Conservation (phyloP, 1,140 invertebrate species). For the Calephelis virginiensis region DNA sequence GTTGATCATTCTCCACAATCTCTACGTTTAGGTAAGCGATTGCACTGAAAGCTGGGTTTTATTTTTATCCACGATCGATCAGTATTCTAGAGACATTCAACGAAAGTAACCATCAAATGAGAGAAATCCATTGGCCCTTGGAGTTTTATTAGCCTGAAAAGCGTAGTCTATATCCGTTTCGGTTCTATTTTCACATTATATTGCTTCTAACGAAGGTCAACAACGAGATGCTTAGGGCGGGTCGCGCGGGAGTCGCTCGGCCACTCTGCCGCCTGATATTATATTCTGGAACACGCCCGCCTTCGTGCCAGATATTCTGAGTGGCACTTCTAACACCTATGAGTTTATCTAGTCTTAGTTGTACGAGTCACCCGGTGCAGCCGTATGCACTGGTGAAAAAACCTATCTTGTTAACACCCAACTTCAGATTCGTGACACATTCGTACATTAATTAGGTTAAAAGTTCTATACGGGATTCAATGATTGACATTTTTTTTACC, state of each 20-base stretch:
- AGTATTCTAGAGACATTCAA: constrained; percentile 48
- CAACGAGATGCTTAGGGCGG: constrained; percentile 38
- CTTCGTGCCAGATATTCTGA: constrained; percentile 71
- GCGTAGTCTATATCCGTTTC: constrained; percentile 52
- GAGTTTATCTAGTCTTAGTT: constrained; percentile 72
- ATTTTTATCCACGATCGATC: constrained; percentile 41
- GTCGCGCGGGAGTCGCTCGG: constrained; percentile 48
- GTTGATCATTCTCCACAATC: constrained; percentile 1
- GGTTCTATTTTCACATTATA: constrained; percentile 71
- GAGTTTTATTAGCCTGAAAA: constrained; percentile 69
- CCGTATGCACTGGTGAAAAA: constrained; percentile 58
- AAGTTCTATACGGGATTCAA: constrained; percentile 12
- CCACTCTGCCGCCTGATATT: constrained; percentile 71
- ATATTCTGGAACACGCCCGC: constrained; percentile 74
- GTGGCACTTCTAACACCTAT: constrained; percentile 70
- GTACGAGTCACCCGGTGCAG: constrained; percentile 59
- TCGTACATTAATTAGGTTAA: constrained; percentile 24
- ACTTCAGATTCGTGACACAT: constrained; percentile 22
- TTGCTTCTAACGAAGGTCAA: constrained; percentile 62
- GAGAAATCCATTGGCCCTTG: constrained; percentile 50
- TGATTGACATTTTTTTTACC: constrained; percentile 13
- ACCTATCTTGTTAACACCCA: constrained; percentile 28
- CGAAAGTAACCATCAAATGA: constrained; percentile 48
- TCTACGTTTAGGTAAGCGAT: constrained; percentile 3
- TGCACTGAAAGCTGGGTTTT: constrained; percentile 5